Evolutionary conservation across 2,113 vertebrate genomes (phyloP).

Genomic region (Leiothrix lutea): DNA sequence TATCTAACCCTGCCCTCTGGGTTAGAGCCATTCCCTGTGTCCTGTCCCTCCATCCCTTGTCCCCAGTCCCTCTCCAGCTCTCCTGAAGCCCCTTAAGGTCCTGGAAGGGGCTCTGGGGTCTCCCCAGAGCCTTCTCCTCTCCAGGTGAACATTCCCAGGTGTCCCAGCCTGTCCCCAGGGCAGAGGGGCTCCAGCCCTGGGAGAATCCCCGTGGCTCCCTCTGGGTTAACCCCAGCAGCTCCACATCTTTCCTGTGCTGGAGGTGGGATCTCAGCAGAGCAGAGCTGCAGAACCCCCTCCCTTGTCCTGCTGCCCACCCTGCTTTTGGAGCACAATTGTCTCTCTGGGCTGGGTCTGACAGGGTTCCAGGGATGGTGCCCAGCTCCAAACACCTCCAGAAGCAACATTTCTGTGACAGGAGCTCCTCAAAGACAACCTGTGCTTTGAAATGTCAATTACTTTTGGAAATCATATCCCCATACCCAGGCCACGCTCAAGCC

Average conservation of each 20-base stretch:
- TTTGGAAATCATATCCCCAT: not conserved
- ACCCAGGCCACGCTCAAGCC: not conserved
- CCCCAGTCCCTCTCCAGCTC: not conserved
- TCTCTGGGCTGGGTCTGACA: not conserved
- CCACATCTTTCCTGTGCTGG: not conserved
- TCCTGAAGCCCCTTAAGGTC: not conserved
- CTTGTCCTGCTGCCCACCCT: not conserved
- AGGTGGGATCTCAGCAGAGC: not conserved
- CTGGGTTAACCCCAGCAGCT: not conserved
- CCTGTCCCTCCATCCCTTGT: not conserved
- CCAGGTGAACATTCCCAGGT: accelerated
- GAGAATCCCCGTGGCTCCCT: accelerated
- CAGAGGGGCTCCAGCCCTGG: not conserved
- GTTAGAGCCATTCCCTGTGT: not conserved
- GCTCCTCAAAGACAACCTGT: not conserved
- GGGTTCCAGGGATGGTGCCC: not conserved
- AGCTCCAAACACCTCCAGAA: not conserved
- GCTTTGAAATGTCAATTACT: not conserved
- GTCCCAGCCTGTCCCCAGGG: not conserved
- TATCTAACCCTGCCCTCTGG: accelerated
- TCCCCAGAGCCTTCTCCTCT: not conserved
- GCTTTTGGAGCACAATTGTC: accelerated
- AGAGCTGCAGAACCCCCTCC: not conserved
- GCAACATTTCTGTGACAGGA: not conserved
- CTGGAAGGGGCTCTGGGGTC: accelerated